phyloP scores from a whole-genome alignment of 2,888 invertebrate genomes.

The Brenthis hecate region DNA sequence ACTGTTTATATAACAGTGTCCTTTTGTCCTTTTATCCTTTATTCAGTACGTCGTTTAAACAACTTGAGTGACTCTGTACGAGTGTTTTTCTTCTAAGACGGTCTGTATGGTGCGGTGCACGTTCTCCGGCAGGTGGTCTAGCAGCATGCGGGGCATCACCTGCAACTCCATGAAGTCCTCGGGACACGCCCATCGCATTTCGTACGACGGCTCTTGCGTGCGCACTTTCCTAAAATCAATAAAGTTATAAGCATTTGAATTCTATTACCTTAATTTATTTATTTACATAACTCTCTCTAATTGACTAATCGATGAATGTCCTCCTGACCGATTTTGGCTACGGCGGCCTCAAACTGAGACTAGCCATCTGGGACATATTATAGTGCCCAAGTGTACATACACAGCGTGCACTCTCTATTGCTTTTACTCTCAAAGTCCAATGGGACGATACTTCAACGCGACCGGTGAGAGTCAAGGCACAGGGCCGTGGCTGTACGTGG shows the following conservation, averaged over 20 bases:
- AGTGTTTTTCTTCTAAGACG: constrained; percentile 80
- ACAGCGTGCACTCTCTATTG: no score
- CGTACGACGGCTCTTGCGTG: constrained; percentile 85
- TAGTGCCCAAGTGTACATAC: no score
- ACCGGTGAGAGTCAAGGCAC: no score
- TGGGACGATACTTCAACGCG: no score
- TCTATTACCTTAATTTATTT: not conserved
- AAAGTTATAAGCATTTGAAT: not conserved
- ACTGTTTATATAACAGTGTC: no score
- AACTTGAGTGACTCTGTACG: constrained; percentile 70
- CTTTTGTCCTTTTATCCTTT: not conserved
- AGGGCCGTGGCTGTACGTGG: no score
- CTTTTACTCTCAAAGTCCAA: no score
- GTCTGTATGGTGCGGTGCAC: constrained; percentile 87
- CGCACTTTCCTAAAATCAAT: constrained; percentile 78
- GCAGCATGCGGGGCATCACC: constrained; percentile 92
- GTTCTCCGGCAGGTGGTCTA: constrained; percentile 93
- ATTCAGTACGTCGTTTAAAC: constrained; percentile 33
- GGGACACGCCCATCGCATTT: constrained; percentile 90
- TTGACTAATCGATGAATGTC: not conserved
- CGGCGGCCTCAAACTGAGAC: no score
- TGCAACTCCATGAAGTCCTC: constrained; percentile 91
- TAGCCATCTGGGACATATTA: no score
- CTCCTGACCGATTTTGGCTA: no score
- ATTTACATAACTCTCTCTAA: not conserved